Percentiles rank a stretch among this genome's conserved stretches.
These are phyloP conservation scores for Eucidaris tribuloides DNA, from an alignment of 35 echinoderm and acorn worm species.

Conservation along the genomic window DNA sequence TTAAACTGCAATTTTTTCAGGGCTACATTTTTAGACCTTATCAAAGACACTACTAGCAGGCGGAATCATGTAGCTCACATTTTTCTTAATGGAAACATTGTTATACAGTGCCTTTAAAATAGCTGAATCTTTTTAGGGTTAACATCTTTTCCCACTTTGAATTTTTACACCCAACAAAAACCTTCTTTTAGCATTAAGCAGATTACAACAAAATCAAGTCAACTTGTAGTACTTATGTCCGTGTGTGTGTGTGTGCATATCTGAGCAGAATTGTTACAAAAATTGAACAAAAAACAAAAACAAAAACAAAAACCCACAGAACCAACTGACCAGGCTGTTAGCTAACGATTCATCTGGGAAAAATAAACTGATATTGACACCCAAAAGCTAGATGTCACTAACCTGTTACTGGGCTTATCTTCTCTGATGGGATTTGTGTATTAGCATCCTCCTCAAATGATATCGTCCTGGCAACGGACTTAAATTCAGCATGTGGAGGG, in stretches of 20 bases:
- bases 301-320: neutral
- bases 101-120: too few relatives aligned
- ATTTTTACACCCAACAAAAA: too few relatives aligned
- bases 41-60: too few relatives aligned
- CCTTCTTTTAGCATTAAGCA: too few relatives aligned
- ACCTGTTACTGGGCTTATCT: conserved; percentile 65
- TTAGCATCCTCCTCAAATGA: conserved; percentile 32
- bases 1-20: too few relatives aligned
- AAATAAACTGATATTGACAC: neutral
- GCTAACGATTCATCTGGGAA: neutral
- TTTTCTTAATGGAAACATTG: too few relatives aligned
- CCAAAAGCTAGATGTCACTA: too few relatives aligned
- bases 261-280: neutral
- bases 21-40: too few relatives aligned
- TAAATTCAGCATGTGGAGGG: neutral
- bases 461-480: conserved; percentile 33
- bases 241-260: neutral
- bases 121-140: too few relatives aligned
- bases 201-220: neutral
- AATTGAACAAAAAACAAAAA: neutral
- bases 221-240: neutral
- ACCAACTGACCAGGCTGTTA: neutral
- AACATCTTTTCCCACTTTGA: too few relatives aligned
- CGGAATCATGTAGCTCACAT: too few relatives aligned
- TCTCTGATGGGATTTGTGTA: neutral